A percentile compares a stretch with the other conserved stretches of the same genome.
Evolutionary conservation across 2,888 invertebrate genomes (phyloP).

Genomic region (Cistogaster globosa): DNA sequence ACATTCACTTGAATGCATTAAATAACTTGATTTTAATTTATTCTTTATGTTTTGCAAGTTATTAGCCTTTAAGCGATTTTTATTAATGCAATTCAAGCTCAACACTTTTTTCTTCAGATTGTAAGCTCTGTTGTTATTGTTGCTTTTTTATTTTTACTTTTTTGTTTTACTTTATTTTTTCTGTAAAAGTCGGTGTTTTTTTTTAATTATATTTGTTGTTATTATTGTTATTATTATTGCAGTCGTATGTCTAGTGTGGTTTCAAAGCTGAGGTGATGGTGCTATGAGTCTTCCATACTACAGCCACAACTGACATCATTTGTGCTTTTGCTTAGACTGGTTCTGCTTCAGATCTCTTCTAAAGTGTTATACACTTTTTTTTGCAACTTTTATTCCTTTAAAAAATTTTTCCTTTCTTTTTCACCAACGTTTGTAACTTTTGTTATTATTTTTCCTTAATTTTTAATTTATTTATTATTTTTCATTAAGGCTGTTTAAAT

Average conservation of each 20-base stretch:
- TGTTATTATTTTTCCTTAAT: slow-evolving; percentile 24
- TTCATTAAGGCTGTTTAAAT: slow-evolving; percentile 15
- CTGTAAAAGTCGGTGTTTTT: slow-evolving; percentile 43
- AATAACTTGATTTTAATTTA: slow-evolving; percentile 31
- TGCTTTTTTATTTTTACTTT: slow-evolving; percentile 16
- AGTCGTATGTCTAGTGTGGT: slow-evolving; percentile 38
- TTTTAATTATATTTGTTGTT: slow-evolving; percentile 10
- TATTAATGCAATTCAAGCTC: slow-evolving; percentile 55
- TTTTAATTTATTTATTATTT: slow-evolving; percentile 33
- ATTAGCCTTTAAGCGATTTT: slow-evolving; percentile 26
- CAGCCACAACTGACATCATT: slow-evolving; percentile 75
- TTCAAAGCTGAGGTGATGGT: slow-evolving; percentile 61
- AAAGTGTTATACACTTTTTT: slow-evolving; percentile 65
- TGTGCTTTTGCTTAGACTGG: slow-evolving; percentile 71
- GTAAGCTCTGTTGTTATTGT: slow-evolving; percentile 11
- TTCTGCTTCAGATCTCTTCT: slow-evolving; percentile 70
- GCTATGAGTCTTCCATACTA: slow-evolving; percentile 73
- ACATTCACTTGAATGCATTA: slow-evolving; percentile 3
- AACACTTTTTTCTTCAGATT: slow-evolving; percentile 28
- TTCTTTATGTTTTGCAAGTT: slow-evolving; percentile 45
- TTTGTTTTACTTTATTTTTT: neutral
- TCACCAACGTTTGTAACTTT: slow-evolving; percentile 38
- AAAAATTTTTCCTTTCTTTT: slow-evolving; percentile 20
- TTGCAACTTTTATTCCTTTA: slow-evolving; percentile 30
- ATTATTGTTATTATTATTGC: slow-evolving; percentile 27